phyloP scores from a whole-genome alignment of 37 sponge, comb jelly and placozoan species.

The Chondrilla cf. caribensis region DNA sequence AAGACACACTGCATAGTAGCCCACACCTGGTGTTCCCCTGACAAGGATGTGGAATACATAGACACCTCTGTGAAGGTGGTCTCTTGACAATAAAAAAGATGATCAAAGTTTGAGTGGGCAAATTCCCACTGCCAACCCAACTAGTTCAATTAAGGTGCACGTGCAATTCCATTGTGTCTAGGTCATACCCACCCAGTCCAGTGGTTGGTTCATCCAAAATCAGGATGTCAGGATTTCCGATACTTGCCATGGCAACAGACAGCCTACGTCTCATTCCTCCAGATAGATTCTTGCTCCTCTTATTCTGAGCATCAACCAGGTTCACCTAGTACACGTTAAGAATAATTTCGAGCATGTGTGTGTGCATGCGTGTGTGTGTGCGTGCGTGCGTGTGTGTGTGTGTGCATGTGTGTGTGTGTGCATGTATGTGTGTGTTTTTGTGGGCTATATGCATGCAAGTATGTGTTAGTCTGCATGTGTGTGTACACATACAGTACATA shows the following conservation, averaged over 20 bases:
- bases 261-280: slow-evolving; percentile 77
- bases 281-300: slow-evolving; percentile 50
- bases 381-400: neutral
- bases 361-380: neutral
- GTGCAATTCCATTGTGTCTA: no score
- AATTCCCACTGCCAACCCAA: no score
- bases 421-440: neutral
- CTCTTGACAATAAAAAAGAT: no score
- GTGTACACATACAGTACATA: no score
- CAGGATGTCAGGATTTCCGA: slow-evolving; percentile 75
- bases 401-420: neutral
- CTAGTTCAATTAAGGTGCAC: no score
- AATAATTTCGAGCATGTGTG: neutral
- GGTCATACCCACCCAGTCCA: slow-evolving; percentile 41
- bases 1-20: no score
- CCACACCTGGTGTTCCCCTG: no score
- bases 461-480: neutral
- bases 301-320: slow-evolving; percentile 52
- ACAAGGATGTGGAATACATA: no score
- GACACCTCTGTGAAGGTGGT: no score
- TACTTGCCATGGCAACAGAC: slow-evolving; percentile 76
- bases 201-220: slow-evolving; percentile 77
- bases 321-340: slow-evolving; percentile 50
- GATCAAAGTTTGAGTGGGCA: no score
- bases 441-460: neutral